Conservation (phyloP, 2,113 vertebrate genomes). For the Rhadina sibilatrix region DNA sequence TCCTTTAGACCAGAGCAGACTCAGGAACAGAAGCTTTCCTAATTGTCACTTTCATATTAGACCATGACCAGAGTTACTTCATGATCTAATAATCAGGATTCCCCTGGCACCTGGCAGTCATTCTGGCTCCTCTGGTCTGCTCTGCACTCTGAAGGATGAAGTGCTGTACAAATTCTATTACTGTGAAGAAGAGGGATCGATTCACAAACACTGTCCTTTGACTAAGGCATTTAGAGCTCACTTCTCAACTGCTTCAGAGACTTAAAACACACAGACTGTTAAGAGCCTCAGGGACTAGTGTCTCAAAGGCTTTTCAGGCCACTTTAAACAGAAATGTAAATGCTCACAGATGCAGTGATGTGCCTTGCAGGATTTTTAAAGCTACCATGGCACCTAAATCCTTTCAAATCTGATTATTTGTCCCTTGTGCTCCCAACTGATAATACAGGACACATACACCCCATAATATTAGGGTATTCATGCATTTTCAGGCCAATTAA, state of each 20-base stretch:
- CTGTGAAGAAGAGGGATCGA: neutral
- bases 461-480: neutral
- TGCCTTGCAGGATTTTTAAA: conserved; percentile 25
- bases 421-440: neutral
- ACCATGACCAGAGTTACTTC: neutral
- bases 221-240: neutral
- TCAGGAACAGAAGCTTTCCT: neutral
- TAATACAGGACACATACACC: neutral
- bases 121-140: neutral
- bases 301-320: neutral
- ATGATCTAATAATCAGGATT: neutral
- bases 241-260: neutral
- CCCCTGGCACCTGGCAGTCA: neutral
- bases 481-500: conserved; percentile 21
- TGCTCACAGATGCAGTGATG: neutral
- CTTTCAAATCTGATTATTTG: conserved; percentile 3
- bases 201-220: neutral
- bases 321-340: conserved; percentile 21
- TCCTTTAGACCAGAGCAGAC: neutral
- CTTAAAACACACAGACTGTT: neutral
- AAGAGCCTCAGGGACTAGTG: neutral
- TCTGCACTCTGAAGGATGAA: neutral
- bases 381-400: neutral
- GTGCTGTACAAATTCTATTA: neutral
- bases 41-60: neutral